These are phyloP conservation scores for Mormyrus iriodes DNA, from an alignment of 2,113 vertebrate species.

Conservation along the genomic window DNA sequence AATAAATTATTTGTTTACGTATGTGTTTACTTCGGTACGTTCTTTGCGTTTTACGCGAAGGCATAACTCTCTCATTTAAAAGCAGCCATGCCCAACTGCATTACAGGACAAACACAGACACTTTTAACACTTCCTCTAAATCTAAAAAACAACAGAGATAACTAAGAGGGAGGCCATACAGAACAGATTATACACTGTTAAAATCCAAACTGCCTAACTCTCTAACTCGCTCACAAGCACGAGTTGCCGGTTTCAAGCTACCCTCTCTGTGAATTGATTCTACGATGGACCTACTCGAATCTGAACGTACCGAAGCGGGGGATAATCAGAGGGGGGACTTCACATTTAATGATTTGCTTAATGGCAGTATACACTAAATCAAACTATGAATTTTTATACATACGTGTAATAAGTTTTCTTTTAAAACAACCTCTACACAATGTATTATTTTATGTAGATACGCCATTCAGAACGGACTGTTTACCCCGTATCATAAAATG, in stretches of 20 bases:
- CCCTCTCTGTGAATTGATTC: conserved; percentile 78
- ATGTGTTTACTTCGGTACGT: background rate
- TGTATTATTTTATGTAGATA: background rate
- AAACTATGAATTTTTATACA: background rate
- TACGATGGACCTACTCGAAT: conserved; percentile 70
- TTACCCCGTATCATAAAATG: conserved; percentile 50
- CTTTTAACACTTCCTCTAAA: background rate
- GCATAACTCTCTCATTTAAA: background rate
- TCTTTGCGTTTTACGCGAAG: background rate
- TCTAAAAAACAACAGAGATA: background rate
- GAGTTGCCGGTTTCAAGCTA: conserved; percentile 73
- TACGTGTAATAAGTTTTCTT: background rate
- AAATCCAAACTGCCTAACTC: conserved; percentile 49
- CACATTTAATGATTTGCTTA: background rate
- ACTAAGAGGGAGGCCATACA: conserved; percentile 14
- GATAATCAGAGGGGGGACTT: background rate
- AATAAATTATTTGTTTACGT: conserved; percentile 9
- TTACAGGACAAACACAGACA: background rate
- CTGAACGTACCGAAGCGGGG: conserved; percentile 44
- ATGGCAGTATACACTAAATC: background rate
- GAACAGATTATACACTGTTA: conserved; percentile 33
- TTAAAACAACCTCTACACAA: background rate
- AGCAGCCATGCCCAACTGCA: background rate
- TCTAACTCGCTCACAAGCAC: conserved; percentile 65
- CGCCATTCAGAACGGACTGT: background rate